These are phyloP conservation scores for Uropetala carovei DNA, from an alignment of 2,888 invertebrate species.

Conservation along the genomic window DNA sequence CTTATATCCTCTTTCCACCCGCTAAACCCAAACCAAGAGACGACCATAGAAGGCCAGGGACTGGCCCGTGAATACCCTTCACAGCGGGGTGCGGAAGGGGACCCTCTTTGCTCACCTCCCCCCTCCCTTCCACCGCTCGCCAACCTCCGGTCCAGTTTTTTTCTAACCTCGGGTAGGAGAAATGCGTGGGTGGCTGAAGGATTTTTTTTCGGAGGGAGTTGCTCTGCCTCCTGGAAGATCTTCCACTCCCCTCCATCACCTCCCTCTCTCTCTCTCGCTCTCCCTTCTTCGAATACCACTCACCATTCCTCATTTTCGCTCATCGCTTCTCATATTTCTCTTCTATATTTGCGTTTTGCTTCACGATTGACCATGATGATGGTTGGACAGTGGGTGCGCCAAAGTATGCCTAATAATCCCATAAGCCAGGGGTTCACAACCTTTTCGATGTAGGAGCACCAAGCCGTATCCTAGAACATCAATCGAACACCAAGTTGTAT, in stretches of 20 bases:
- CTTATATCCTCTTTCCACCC: background rate
- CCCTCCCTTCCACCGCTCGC: background rate
- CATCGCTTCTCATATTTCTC: background rate
- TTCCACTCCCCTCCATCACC: too few relatives aligned
- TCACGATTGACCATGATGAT: too few relatives aligned
- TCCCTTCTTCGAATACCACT: background rate
- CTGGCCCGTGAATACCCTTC: constrained; percentile 29
- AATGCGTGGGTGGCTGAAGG: background rate
- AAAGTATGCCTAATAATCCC: too few relatives aligned
- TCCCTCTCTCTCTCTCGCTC: background rate
- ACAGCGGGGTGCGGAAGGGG: constrained; percentile 15
- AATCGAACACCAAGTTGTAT: too few relatives aligned
- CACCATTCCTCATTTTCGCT: background rate
- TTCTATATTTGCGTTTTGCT: too few relatives aligned
- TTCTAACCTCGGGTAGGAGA: background rate
- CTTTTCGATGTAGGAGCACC: too few relatives aligned
- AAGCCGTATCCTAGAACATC: too few relatives aligned
- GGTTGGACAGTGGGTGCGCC: too few relatives aligned
- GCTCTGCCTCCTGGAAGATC: background rate
- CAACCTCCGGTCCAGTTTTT: background rate
- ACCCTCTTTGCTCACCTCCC: background rate
- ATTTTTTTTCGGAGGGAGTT: background rate
- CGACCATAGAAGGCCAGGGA: constrained; percentile 50
- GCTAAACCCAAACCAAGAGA: constrained; percentile 49
- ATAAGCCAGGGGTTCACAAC: too few relatives aligned